phyloP scores from a whole-genome alignment of 2,888 invertebrate genomes.

The Diadegma fenestrale region DNA sequence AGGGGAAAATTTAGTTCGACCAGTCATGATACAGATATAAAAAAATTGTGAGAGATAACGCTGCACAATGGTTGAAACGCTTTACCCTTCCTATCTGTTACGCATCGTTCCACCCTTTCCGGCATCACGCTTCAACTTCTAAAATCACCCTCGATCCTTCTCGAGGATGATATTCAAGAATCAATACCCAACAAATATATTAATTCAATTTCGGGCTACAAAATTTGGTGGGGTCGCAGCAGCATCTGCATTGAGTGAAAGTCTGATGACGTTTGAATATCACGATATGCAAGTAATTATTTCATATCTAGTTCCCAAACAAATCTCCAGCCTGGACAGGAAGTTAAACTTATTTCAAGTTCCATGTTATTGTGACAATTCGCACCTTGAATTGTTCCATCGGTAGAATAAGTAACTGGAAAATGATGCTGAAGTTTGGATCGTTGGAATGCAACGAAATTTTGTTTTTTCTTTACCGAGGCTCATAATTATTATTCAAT shows the following conservation, averaged over 20 bases:
- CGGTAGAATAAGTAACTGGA: neutral
- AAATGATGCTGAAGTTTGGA: too few relatives aligned
- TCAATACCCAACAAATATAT: constrained; percentile 25
- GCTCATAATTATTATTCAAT: too few relatives aligned
- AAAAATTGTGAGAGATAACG: constrained; percentile 54
- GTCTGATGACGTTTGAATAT: constrained; percentile 15
- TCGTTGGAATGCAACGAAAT: too few relatives aligned
- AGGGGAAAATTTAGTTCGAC: constrained; percentile 53
- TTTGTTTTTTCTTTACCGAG: too few relatives aligned
- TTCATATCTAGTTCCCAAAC: constrained; percentile 78
- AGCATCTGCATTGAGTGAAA: constrained; percentile 30
- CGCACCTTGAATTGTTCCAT: constrained; percentile 48
- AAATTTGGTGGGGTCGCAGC: constrained; percentile 8
- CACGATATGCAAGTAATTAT: constrained; percentile 80
- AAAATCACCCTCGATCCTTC: constrained; percentile 34
- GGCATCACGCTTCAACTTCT: constrained; percentile 31
- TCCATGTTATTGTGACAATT: constrained; percentile 70
- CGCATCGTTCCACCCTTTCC: constrained; percentile 54
- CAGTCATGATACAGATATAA: constrained; percentile 63
- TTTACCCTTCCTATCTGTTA: constrained; percentile 65
- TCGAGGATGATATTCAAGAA: constrained; percentile 63
- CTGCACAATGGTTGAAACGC: constrained; percentile 45
- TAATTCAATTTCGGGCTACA: constrained; percentile 48
- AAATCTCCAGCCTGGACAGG: constrained; percentile 83
- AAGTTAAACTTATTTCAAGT: constrained; percentile 83